Conservation (phyloP, 2,888 invertebrate species). For the Exocentrus adspersus region DNA sequence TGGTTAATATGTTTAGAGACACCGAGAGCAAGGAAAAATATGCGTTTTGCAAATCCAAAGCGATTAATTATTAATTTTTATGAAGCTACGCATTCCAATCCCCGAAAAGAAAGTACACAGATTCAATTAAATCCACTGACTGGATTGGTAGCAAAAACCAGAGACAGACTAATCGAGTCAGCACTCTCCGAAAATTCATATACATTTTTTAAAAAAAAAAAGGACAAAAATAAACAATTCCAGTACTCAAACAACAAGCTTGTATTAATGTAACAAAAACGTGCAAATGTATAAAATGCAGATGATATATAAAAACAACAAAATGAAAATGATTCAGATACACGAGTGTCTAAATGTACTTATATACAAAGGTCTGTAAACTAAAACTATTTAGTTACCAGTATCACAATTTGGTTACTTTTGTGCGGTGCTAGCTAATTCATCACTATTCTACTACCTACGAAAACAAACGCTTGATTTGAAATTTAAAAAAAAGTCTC, state of each 20-base stretch:
- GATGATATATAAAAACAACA: not conserved
- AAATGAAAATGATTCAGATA: not conserved
- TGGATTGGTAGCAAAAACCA: too few species aligned
- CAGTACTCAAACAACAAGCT: too few species aligned
- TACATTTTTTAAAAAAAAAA: too few species aligned
- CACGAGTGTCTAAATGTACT: not conserved
- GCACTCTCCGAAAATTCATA: too few species aligned
- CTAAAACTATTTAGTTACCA: not conserved
- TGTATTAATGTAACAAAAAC: not conserved
- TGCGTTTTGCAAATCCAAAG: not conserved
- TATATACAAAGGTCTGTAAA: not conserved
- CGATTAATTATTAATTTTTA: too few species aligned
- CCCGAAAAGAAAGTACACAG: too few species aligned
- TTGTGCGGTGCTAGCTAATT: constrained; percentile 15
- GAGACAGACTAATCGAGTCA: too few species aligned
- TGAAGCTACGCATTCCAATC: too few species aligned
- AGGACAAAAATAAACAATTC: too few species aligned
- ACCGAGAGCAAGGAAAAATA: not conserved
- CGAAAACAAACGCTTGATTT: too few species aligned
- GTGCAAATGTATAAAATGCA: not conserved
- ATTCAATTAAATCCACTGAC: too few species aligned
- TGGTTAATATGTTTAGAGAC: not conserved
- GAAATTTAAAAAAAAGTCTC: too few species aligned
- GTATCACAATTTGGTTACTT: constrained; percentile 1
- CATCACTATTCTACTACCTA: constrained; percentile 15